Percentiles rank a stretch among this genome's conserved stretches.
phyloP scores from a whole-genome alignment of 2,113 vertebrate species.

The Gulo gulo region DNA sequence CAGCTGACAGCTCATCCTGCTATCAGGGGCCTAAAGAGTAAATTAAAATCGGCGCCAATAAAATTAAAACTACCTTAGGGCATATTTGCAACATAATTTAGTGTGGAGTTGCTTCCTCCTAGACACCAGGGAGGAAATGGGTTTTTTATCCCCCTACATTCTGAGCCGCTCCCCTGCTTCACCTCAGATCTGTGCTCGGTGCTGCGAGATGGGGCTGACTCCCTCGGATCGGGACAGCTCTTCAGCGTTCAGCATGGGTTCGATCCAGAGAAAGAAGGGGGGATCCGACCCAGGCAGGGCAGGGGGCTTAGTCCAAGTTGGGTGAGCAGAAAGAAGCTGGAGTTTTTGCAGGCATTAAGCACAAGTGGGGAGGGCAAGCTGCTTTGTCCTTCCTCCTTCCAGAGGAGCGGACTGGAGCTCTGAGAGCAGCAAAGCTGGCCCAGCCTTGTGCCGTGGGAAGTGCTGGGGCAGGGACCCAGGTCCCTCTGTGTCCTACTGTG shows the following conservation, averaged over 20 bases:
- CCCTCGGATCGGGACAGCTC: neutral
- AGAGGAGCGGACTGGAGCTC: neutral
- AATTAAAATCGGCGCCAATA: constrained; percentile 80
- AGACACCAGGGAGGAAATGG: constrained; percentile 62
- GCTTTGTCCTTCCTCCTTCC: neutral
- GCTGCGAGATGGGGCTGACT: neutral
- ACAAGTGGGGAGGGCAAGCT: neutral
- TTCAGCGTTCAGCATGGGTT: neutral
- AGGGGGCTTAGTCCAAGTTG: neutral
- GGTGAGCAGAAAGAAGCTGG: neutral
- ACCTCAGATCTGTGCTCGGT: neutral
- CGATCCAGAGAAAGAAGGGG: neutral
- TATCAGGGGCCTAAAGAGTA: constrained; percentile 73
- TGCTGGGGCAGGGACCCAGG: neutral
- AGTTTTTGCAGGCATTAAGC: neutral
- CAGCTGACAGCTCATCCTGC: constrained; percentile 69
- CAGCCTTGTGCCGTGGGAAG: neutral
- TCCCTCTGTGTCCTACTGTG: neutral
- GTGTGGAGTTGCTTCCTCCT: constrained; percentile 57
- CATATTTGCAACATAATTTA: constrained; percentile 78
- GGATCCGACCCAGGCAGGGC: neutral
- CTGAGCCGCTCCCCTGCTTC: neutral
- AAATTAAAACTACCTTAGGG: constrained; percentile 78
- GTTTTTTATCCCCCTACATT: neutral
- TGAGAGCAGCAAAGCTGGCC: neutral